phyloP scores from a whole-genome alignment of 2,888 invertebrate genomes.

The Piscicola geometra region DNA sequence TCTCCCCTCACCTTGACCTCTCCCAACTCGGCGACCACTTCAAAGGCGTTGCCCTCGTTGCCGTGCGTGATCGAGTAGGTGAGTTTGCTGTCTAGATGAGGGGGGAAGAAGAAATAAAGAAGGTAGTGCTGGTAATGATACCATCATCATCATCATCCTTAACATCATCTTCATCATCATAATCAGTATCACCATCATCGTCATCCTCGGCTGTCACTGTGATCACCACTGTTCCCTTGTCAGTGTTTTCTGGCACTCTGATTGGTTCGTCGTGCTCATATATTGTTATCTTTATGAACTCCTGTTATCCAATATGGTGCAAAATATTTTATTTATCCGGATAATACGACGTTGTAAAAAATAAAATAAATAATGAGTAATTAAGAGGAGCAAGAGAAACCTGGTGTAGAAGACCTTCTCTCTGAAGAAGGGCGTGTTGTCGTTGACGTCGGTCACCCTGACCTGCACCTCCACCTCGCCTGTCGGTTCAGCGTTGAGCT shows the following conservation, averaged over 20 bases:
- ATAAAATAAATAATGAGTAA: no score
- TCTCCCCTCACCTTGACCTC: slow-evolving; percentile 64
- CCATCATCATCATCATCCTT: no score
- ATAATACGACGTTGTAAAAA: no score
- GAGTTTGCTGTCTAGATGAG: slow-evolving; percentile 58
- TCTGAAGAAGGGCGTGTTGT: slow-evolving; percentile 97
- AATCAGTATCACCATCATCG: slow-evolving; percentile 66
- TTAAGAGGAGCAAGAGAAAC: not conserved
- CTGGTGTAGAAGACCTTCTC: slow-evolving; percentile 88
- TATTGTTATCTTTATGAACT: no score
- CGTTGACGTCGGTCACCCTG: slow-evolving; percentile 97
- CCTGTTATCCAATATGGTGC: no score
- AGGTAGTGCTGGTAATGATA: no score
- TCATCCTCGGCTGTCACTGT: slow-evolving; percentile 98
- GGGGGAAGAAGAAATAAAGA: no score
- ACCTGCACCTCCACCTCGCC: slow-evolving; percentile 96
- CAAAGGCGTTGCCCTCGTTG: slow-evolving; percentile 95
- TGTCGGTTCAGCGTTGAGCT: no score
- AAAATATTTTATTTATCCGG: no score
- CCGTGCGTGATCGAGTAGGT: slow-evolving; percentile 99
- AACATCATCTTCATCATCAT: no score
- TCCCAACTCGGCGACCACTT: slow-evolving; percentile 89
- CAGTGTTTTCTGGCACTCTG: slow-evolving; percentile 91
- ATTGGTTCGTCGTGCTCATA: no score
- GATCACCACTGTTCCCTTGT: slow-evolving; percentile 77